A percentile compares a stretch with the other conserved stretches of the same genome.
These are phyloP conservation scores for Phania funesta DNA, from an alignment of 2,888 invertebrate genomes.

Conservation along the genomic window DNA sequence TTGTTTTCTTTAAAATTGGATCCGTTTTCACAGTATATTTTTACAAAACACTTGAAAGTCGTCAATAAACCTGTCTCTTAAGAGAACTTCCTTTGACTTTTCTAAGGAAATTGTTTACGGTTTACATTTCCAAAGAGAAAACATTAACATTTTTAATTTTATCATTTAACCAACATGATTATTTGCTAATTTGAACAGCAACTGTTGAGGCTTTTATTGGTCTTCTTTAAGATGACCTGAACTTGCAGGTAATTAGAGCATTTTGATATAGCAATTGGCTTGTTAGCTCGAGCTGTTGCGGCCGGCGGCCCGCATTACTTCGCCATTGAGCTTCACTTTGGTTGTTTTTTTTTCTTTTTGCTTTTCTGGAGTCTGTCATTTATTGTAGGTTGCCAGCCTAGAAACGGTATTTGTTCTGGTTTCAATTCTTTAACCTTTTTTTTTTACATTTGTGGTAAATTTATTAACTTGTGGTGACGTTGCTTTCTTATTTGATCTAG, in stretches of 20 bases:
- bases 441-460: slow-evolving; percentile 14
- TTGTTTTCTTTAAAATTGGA: too few relatives aligned
- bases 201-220: background rate
- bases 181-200: background rate
- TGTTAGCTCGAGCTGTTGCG: background rate
- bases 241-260: slow-evolving; percentile 44
- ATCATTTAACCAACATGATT: slow-evolving; percentile 7
- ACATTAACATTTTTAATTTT: background rate
- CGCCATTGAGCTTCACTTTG: background rate
- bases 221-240: background rate
- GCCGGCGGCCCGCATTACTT: background rate
- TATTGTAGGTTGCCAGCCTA: background rate
- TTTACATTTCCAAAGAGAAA: too few relatives aligned
- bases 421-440: background rate
- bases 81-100: too few relatives aligned
- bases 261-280: background rate
- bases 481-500: background rate
- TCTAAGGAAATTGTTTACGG: too few relatives aligned
- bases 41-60: too few relatives aligned
- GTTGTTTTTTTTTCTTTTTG: background rate
- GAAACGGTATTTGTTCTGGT: background rate
- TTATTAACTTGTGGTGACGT: slow-evolving; percentile 7
- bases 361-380: background rate
- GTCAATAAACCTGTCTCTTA: too few relatives aligned
- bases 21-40: too few relatives aligned